Percentiles rank a stretch among this genome's conserved stretches.
These are phyloP conservation scores for Sinelater perroti DNA, from an alignment of 2,888 invertebrate species.

Conservation along the genomic window DNA sequence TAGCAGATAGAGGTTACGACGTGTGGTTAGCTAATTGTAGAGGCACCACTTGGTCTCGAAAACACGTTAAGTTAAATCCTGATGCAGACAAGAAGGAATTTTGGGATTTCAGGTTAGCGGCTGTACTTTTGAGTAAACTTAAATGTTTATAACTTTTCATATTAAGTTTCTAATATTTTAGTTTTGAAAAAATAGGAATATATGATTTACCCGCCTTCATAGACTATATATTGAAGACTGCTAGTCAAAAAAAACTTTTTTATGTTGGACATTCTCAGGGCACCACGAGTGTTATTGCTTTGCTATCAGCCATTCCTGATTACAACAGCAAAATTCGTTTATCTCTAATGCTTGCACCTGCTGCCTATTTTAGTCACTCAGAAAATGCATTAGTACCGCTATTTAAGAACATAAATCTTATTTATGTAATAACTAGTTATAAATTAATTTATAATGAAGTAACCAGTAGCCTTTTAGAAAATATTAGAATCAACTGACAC, in stretches of 20 bases:
- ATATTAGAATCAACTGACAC: background rate
- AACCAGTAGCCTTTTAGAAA: background rate
- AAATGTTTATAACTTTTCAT: background rate
- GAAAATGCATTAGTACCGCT: slow-evolving; percentile 45
- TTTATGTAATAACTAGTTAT: too few species aligned
- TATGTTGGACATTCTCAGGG: slow-evolving; percentile 78
- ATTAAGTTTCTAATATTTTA: slow-evolving; percentile 58
- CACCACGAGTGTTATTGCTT: slow-evolving; percentile 70
- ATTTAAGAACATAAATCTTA: too few species aligned
- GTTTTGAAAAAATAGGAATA: slow-evolving; percentile 80
- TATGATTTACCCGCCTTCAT: slow-evolving; percentile 81
- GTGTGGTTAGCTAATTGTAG: slow-evolving; percentile 70
- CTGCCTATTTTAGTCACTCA: slow-evolving; percentile 64
- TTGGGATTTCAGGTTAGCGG: slow-evolving; percentile 58
- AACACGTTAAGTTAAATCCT: slow-evolving; percentile 60
- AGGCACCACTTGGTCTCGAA: slow-evolving; percentile 65
- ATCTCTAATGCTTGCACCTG: slow-evolving; percentile 70
- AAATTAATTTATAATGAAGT: background rate
- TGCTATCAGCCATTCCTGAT: slow-evolving; percentile 66
- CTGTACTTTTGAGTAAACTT: background rate
- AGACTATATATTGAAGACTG: slow-evolving; percentile 68
- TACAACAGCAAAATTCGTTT: slow-evolving; percentile 68
- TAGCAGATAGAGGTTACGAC: slow-evolving; percentile 62
- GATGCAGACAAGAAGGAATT: slow-evolving; percentile 52
- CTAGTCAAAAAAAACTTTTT: slow-evolving; percentile 66